Evolutionary conservation across 2,113 vertebrate species (phyloP), one percentile per base, ranked within the genome.

Genomic region (Promerops cafer): DNA sequence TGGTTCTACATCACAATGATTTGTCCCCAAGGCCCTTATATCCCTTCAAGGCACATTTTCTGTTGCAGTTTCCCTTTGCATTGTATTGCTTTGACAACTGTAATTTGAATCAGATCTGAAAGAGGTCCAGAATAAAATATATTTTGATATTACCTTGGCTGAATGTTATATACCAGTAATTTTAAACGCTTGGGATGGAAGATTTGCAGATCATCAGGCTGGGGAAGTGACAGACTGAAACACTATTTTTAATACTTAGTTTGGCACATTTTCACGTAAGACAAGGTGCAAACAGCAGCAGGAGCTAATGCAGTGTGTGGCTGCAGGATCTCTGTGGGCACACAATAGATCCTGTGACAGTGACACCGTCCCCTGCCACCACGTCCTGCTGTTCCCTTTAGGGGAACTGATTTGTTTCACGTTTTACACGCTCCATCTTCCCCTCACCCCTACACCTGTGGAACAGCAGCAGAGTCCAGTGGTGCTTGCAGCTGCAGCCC

Each of bases 101-200:
- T 99, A 98, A 98, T 99, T 99, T 98, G 98, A 99, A 98, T 99
- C 98, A 98, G 99, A 99, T 99, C 99, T 98, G 98, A 98, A 98
- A 99, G 98, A 99, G 98, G 99, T 99, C 99, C 99, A 99, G 99
- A 99, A 99, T 99, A 99, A 99, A 99, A 98, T 99, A 99, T 99
- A 99, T 99, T 99, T 99, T 99, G 99, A 99, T 99, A 99, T 99
- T 98, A 99, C 95, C 74, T 98, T 97, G 98, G 90, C 97, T 98
- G 97, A 92, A 97, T 98, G 90, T 97, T 97, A 93, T 98, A 84
- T 98, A 97, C 96, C 31, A 87, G 45, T 87, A 74, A 89, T 90
- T 97, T 86, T 54, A 88, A 94, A 47, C 6, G n/a, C 84, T 97
- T 66, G 89, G 70, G 94, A 75, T 24, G 28, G 93, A 83, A 69